Conservation (phyloP, 2,113 vertebrate genomes). For the Catharus bicknelli region DNA sequence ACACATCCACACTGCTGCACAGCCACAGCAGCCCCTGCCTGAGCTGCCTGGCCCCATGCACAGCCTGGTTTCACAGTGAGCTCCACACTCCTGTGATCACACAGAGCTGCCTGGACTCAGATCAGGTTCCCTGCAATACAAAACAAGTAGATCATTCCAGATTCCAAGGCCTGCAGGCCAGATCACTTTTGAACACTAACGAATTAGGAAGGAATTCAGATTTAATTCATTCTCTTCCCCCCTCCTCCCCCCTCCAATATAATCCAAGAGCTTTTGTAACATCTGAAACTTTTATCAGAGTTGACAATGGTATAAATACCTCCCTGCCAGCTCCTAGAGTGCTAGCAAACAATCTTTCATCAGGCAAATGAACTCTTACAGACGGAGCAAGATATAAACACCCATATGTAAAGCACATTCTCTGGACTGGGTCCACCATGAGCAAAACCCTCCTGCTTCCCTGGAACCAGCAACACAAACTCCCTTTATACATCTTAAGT, state of each 20-base stretch:
- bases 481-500: slow-evolving; percentile 23
- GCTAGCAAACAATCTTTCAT: slow-evolving; percentile 59
- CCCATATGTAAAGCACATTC: slow-evolving; percentile 60
- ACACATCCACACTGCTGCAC: background rate
- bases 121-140: background rate
- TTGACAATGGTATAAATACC: slow-evolving; percentile 47
- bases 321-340: slow-evolving; percentile 46
- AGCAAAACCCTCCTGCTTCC: slow-evolving; percentile 39
- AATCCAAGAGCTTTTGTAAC: background rate
- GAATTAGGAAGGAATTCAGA: background rate
- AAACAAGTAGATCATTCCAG: background rate
- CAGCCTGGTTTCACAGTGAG: background rate
- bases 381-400: slow-evolving; percentile 32
- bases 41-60: rapidly evolving
- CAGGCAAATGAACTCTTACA: slow-evolving; percentile 53
- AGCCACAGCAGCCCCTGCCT: background rate
- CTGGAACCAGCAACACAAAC: slow-evolving; percentile 42
- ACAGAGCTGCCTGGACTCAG: background rate
- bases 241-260: background rate
- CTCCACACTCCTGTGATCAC: background rate
- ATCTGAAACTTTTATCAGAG: slow-evolving; percentile 37
- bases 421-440: slow-evolving; percentile 25
- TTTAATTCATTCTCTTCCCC: background rate
- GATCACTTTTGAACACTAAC: background rate
- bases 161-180: background rate